Conservation (phyloP, 2,888 invertebrate genomes). For the Caenorhabditis macrosperma region DNA sequence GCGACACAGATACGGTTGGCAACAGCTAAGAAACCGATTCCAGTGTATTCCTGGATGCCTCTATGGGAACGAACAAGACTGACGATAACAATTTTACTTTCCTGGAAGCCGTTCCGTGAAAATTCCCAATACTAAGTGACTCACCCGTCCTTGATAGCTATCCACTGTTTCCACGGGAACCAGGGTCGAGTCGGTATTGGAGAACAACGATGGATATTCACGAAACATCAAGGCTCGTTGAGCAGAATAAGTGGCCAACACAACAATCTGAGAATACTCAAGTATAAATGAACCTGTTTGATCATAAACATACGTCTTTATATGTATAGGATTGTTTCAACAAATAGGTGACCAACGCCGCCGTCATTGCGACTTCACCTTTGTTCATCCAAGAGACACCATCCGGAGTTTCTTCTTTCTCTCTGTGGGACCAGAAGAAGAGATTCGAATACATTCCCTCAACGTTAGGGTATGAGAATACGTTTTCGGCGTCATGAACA, state of each 20-base stretch:
- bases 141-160: slow-evolving; percentile 65
- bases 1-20: slow-evolving; percentile 80
- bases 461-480: slow-evolving; percentile 83
- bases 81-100: slow-evolving; percentile 85
- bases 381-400: slow-evolving; percentile 29
- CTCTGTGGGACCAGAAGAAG: slow-evolving; percentile 83
- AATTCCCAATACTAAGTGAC: background rate
- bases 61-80: slow-evolving; percentile 88
- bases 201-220: background rate
- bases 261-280: slow-evolving; percentile 84
- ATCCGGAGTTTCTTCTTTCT: slow-evolving; percentile 47
- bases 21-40: slow-evolving; percentile 79
- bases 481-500: slow-evolving; percentile 81
- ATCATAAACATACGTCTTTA: slow-evolving; percentile 8
- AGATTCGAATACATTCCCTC: slow-evolving; percentile 85
- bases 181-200: no score
- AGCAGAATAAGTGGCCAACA: slow-evolving; percentile 86
- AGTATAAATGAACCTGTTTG: no score
- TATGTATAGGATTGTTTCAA: slow-evolving; percentile 65
- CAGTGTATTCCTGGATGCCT: slow-evolving; percentile 81
- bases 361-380: slow-evolving; percentile 82
- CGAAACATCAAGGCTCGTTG: slow-evolving; percentile 82
- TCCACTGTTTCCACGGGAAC: slow-evolving; percentile 68
- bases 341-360: slow-evolving; percentile 77
- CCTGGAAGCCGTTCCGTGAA: slow-evolving; percentile 53